Conservation (phyloP, 2,797 vertebrate species). For the Borostomias antarcticus region DNA sequence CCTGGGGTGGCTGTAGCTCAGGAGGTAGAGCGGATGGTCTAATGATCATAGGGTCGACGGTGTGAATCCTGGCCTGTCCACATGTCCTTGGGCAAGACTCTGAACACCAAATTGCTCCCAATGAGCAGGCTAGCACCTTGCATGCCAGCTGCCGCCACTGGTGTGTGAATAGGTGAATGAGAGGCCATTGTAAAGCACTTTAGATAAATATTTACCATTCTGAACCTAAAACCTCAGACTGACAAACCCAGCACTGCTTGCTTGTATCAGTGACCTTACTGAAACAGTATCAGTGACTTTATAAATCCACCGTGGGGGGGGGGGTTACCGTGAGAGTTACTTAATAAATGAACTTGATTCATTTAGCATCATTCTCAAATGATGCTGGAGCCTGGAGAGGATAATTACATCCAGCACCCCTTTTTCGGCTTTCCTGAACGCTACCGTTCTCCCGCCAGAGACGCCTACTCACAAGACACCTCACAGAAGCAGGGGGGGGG, state of each 20-base stretch:
- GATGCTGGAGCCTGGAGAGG: slow-evolving; percentile 52
- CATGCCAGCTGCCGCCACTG: too few species aligned
- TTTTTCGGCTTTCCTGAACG: slow-evolving; percentile 51
- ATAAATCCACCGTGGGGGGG: slow-evolving; percentile 24
- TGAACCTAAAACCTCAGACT: too few species aligned
- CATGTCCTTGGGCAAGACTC: too few species aligned
- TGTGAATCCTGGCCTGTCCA: too few species aligned
- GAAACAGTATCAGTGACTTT: slow-evolving; percentile 20
- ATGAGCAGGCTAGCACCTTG: too few species aligned
- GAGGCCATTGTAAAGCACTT: too few species aligned
- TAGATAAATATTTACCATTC: too few species aligned
- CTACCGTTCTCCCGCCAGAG: slow-evolving; percentile 38
- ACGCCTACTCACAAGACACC: slow-evolving; percentile 53
- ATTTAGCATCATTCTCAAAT: slow-evolving; percentile 63
- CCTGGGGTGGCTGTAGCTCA: too few species aligned
- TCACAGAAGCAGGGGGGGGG: slow-evolving; percentile 39
- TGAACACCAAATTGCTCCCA: too few species aligned
- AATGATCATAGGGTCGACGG: too few species aligned
- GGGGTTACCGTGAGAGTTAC: slow-evolving; percentile 48
- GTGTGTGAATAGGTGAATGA: too few species aligned
- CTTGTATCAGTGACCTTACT: neutral
- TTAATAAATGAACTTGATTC: slow-evolving; percentile 61
- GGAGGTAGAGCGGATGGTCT: too few species aligned
- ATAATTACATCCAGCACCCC: slow-evolving; percentile 56
- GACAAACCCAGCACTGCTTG: neutral